phyloP scores from a whole-genome alignment of 2,888 invertebrate species.

The Rhimphoctona megacephalus region DNA sequence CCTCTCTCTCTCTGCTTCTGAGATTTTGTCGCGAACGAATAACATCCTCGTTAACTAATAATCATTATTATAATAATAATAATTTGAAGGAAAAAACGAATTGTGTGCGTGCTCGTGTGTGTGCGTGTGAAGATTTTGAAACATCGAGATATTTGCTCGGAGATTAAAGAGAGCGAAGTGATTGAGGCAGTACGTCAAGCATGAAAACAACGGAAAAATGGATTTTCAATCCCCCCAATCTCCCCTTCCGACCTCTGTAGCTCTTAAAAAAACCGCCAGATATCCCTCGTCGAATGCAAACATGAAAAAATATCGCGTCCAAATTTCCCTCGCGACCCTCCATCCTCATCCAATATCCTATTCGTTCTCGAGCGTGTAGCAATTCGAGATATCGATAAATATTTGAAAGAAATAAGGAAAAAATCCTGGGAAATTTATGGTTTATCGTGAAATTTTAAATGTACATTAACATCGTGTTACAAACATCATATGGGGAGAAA shows the following conservation, averaged over 20 bases:
- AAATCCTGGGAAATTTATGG: background rate
- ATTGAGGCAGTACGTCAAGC: conserved; percentile 37
- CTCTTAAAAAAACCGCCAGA: background rate
- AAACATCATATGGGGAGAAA: background rate
- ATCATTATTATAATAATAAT: background rate
- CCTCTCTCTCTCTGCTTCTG: background rate
- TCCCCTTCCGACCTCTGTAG: background rate
- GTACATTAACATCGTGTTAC: background rate
- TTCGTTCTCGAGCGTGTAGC: background rate
- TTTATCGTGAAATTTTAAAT: background rate
- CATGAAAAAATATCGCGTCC: background rate
- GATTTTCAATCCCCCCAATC: background rate
- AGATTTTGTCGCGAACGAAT: conserved; percentile 8
- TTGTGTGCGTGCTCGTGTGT: conserved; percentile 21
- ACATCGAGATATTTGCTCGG: conserved; percentile 27
- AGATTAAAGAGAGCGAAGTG: conserved; percentile 36
- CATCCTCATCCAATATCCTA: background rate
- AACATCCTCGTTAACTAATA: background rate
- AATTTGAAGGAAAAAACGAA: background rate
- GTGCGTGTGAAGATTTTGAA: conserved; percentile 6
- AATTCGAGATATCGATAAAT: background rate
- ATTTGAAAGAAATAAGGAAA: background rate
- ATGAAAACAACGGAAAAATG: background rate
- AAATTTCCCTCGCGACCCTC: background rate
- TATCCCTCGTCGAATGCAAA: conserved; percentile 18